Base-by-base conservation (phyloP, 2,113 vertebrate genomes). In the Xenopus tropicalis region DNA sequence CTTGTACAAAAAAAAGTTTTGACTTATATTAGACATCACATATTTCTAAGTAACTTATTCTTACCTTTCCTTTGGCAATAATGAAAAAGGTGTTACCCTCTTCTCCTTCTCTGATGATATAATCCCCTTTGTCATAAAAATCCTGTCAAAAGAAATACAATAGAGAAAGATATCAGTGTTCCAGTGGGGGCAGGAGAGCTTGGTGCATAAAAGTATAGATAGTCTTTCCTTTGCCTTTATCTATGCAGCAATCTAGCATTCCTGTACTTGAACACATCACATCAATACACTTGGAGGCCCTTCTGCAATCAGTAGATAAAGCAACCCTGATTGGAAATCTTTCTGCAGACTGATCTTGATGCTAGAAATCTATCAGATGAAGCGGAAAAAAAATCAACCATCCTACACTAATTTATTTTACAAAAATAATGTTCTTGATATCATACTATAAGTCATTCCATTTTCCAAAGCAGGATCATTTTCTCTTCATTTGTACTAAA, bases 21-120 rank as follows among this genome's bases (percentile, higher is more conserved):
- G 29, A 37, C 29, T 37, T 8, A 8, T 37, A 37, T 37, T 37
- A 37, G 29, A 37, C 29, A 48, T 48, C 14, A 12, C 52, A 54
- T 10, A 54, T 54, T 14, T 59, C 25, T 37, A 52, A 23, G 17
- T 10, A 22, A 63, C 14, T 11, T 5, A 48, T 19, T 42, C 61
- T 23, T 79, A 92, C 91, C 88, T 88, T 81, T 85, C 91, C 91
- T 82, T 90, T 90, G 63, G 88, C 85, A 68, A 91, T 91, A 25
- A 93, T 92, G 72, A 93, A 93, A 80, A 91, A 92, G 0, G 90
- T 93, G 81, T 89, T 89, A 24, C 91, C 89, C 75, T 91, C 89
- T 76, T 92, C 91, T 14, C 91, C 90, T 72, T 93, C 88, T 79
- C 91, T 84, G 51, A 92, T 93, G 44, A 92, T 91, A 70, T 90